phyloP scores from a whole-genome alignment of 2,888 invertebrate genomes.

The Drosophila antonietae region DNA sequence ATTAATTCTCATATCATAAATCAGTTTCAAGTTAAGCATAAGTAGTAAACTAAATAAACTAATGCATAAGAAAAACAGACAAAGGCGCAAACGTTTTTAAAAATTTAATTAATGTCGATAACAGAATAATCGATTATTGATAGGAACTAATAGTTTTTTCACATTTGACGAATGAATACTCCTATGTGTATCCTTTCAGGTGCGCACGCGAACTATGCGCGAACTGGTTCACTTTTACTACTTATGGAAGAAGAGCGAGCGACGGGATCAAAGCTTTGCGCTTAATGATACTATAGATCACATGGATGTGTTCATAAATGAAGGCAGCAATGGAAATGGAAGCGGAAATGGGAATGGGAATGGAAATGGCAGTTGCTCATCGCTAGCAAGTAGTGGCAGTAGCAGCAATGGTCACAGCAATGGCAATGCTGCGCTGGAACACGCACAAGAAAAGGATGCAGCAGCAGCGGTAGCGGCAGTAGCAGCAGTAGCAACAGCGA shows the following conservation, averaged over 20 bases:
- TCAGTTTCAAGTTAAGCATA: neutral
- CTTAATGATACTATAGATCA: slow-evolving; percentile 83
- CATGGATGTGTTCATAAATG: slow-evolving; percentile 83
- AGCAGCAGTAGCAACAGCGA: neutral
- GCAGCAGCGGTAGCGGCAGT: neutral
- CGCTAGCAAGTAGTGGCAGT: slow-evolving; percentile 34
- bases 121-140: neutral
- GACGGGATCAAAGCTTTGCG: slow-evolving; percentile 89
- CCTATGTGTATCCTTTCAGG: slow-evolving; percentile 69
- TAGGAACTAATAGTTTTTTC: neutral
- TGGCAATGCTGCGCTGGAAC: slow-evolving; percentile 33
- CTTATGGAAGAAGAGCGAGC: slow-evolving; percentile 99
- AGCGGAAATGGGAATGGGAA: slow-evolving; percentile 42
- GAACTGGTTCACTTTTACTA: slow-evolving; percentile 98
- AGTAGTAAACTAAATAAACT: slow-evolving; percentile 7
- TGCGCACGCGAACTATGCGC: slow-evolving; percentile 96
- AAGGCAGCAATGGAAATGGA: slow-evolving; percentile 57
- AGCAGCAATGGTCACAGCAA: slow-evolving; percentile 35
- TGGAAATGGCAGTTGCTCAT: slow-evolving; percentile 44
- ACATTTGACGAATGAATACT: slow-evolving; percentile 1
- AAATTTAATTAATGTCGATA: neutral
- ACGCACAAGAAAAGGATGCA: slow-evolving; percentile 10
- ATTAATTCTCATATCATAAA: neutral
- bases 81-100: no score
- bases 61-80: neutral